Evolutionary conservation across 2,797 vertebrate genomes (phyloP).

Genomic region (Micrastur ruficollis): DNA sequence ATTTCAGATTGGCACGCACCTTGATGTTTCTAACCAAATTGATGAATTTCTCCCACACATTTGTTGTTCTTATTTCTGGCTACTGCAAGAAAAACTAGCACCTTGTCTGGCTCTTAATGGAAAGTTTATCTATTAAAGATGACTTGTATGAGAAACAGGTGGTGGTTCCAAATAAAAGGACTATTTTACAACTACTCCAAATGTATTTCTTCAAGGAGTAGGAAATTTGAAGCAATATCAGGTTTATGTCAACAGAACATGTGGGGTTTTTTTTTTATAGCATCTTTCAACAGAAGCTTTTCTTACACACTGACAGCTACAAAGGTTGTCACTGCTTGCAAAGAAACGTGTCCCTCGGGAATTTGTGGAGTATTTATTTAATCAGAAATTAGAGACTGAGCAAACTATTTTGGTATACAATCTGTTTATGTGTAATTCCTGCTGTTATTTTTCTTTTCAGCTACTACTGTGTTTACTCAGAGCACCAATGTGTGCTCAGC

Average conservation of each 20-base stretch:
- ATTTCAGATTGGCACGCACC: neutral
- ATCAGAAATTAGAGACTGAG: neutral
- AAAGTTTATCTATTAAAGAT: slow-evolving; percentile 39
- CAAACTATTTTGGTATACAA: neutral
- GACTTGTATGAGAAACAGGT: neutral
- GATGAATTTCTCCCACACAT: neutral
- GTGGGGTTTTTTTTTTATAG: neutral
- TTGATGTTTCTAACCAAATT: slow-evolving; percentile 41
- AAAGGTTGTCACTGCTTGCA: neutral
- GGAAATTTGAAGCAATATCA: neutral
- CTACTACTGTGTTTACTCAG: neutral
- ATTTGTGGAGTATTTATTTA: neutral
- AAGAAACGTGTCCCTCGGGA: neutral
- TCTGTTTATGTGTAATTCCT: neutral
- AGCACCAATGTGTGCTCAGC: neutral
- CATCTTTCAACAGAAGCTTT: neutral
- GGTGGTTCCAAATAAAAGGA: neutral
- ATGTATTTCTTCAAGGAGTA: neutral
- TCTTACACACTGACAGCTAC: neutral
- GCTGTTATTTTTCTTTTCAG: slow-evolving; percentile 3
- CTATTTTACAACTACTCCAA: slow-evolving; percentile 5
- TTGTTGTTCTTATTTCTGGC: slow-evolving; percentile 32
- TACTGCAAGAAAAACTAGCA: neutral
- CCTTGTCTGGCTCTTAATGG: slow-evolving; percentile 5
- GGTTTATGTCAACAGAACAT: neutral